Evolutionary conservation across 2,797 vertebrate genomes (phyloP).

Genomic region (Fratercula arctica): DNA sequence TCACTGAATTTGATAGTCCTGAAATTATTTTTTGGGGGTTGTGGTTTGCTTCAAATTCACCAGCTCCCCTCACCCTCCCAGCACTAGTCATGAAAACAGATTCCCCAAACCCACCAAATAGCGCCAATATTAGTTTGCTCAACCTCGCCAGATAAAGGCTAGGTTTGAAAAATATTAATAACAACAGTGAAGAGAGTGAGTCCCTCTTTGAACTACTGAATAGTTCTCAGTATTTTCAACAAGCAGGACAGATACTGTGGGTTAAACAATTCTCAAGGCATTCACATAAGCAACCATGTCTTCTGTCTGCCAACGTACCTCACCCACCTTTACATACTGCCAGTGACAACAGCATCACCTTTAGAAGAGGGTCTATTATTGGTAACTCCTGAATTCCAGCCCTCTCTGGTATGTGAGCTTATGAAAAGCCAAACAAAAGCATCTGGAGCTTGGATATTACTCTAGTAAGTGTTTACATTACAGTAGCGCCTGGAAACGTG

Average conservation of each 20-base stretch:
- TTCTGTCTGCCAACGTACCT: background rate
- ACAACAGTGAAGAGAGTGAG: background rate
- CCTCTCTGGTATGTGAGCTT: background rate
- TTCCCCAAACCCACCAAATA: background rate
- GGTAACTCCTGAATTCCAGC: constrained; percentile 4
- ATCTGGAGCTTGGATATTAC: background rate
- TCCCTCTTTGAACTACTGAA: background rate
- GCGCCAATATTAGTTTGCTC: background rate
- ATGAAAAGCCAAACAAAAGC: constrained; percentile 28
- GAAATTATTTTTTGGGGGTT: background rate
- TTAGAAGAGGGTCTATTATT: background rate
- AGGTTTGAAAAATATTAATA: background rate
- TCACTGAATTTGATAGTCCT: background rate
- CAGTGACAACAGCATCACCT: background rate
- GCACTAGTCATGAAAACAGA: background rate
- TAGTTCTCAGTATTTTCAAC: background rate
- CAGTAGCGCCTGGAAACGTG: background rate
- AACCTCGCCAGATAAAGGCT: background rate
- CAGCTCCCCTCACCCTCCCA: background rate
- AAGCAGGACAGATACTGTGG: background rate
- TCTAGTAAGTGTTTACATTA: constrained; percentile 30
- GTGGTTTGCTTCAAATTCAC: background rate
- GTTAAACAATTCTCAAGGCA: background rate
- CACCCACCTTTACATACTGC: background rate
- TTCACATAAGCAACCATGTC: background rate